Conservation (phyloP, 2,888 invertebrate species). For the Latheticus oryzae region DNA sequence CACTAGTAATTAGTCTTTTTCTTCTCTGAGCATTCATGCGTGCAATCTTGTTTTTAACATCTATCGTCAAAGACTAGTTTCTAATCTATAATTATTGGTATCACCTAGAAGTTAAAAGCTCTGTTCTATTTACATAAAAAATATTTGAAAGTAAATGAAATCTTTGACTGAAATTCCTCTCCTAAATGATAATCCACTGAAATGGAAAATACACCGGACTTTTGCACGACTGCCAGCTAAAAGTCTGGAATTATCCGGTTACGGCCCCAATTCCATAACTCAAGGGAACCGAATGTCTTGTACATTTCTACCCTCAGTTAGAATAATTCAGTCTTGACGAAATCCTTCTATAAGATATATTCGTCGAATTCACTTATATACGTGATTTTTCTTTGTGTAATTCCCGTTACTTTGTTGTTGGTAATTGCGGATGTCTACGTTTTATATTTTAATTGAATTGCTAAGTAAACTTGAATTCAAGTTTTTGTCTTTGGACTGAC, state of each 20-base stretch:
- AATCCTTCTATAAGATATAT: conserved; percentile 6
- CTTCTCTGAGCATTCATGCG: too few relatives aligned
- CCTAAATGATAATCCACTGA: conserved; percentile 14
- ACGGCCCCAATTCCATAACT: conserved; percentile 3
- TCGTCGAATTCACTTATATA: too few relatives aligned
- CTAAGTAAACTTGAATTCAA: conserved; percentile 35
- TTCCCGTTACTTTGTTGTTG: conserved; percentile 31
- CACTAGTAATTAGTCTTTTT: too few relatives aligned
- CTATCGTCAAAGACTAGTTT: too few relatives aligned
- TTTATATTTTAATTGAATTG: conserved; percentile 39
- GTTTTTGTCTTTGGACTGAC: conserved; percentile 29
- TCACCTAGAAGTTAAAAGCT: too few relatives aligned
- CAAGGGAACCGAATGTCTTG: conserved; percentile 13
- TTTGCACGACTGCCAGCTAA: conserved; percentile 23
- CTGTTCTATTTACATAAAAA: too few relatives aligned
- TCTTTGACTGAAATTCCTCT: too few relatives aligned
- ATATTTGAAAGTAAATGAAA: too few relatives aligned
- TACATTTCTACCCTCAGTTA: neutral
- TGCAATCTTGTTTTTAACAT: too few relatives aligned
- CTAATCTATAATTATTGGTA: too few relatives aligned
- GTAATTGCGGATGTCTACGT: conserved; percentile 40
- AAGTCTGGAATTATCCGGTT: conserved; percentile 25
- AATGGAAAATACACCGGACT: conserved; percentile 21
- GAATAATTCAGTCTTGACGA: neutral
- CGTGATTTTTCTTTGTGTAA: conserved; percentile 27